Evolutionary conservation across 2,113 vertebrate genomes (phyloP).

Genomic region (Australoheros scitulus): DNA sequence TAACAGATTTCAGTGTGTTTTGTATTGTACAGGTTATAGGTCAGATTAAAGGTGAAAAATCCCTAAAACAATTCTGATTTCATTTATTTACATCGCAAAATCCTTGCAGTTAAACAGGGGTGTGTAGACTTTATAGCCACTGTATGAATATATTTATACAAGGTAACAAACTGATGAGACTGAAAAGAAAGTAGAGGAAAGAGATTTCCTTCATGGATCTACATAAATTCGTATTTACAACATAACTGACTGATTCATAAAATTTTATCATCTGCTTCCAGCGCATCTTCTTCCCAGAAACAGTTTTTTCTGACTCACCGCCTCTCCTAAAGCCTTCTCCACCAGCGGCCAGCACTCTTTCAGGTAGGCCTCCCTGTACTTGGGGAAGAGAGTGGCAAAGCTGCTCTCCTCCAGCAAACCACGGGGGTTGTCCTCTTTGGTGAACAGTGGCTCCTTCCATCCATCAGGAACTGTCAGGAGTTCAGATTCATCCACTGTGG

Average conservation of each 20-base stretch:
- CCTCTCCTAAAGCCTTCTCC: conserved; percentile 88
- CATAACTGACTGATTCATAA: neutral
- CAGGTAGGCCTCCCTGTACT: conserved; percentile 93
- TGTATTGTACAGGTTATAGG: no score
- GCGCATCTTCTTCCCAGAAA: neutral
- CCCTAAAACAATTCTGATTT: no score
- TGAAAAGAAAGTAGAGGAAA: no score
- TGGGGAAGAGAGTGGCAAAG: conserved; percentile 96
- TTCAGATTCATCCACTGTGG: conserved; percentile 76
- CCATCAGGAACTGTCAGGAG: conserved; percentile 94
- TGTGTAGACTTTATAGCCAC: no score
- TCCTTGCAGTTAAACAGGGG: no score
- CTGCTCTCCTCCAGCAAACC: conserved; percentile 96
- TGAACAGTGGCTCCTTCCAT: conserved; percentile 91
- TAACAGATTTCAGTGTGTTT: no score
- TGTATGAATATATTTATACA: no score
- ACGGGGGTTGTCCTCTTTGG: conserved; percentile 89
- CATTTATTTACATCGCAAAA: no score
- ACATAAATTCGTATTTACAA: neutral
- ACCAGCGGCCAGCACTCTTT: conserved; percentile 97
- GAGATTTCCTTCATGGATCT: neutral
- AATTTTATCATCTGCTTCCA: neutral
- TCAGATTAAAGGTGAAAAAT: no score
- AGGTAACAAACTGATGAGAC: no score
- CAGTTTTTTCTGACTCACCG: conserved; percentile 76